Evolutionary conservation across 2,888 invertebrate genomes (phyloP), one percentile per base, ranked within the genome.

Genomic region (Leptura quadrifasciata): DNA sequence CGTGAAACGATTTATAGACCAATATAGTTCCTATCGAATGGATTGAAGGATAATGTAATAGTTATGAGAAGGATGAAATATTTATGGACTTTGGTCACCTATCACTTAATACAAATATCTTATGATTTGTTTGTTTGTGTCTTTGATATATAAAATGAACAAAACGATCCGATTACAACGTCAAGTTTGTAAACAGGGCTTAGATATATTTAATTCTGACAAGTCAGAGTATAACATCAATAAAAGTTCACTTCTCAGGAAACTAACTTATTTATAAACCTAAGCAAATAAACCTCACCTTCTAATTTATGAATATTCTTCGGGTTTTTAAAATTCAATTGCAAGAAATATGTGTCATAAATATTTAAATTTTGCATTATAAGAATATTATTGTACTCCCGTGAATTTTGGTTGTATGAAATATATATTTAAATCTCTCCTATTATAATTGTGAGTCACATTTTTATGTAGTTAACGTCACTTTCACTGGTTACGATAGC

Each of bases 41-140:
- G 85, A 85, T 86, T 85, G 85, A 76, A 79, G 84, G 85, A 86
- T 86, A 86, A 86, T 85, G 84, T 84, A 81, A 83, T 82, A 85
- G 85, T 85, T 85, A 85, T 84, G 83, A 83, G 84, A 82, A 79
- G 82, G 80, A 84, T 84, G 85, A 84, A 85, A 85, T 85, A 85
- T 86, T 85, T 84, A 85, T 84, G 80, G 80, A 57, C 24, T 60
- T 72, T 77, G 79, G 81, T 79, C 79, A 80, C 78, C 79, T 70
- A 79, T 83, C 81, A 72, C 76, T 76, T 76, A 76, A 80, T 76
- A 76, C 76, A 80, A 75, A 78, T 74, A 74, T 69, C 74, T 78
- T 67, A 60, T 67, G 76, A 75, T 80, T 78, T 75, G 60, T 69
- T 77, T 69, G 65, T 69, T 57, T 69, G 20, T 69, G 35, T 21